These are phyloP conservation scores for Drosophila dunni DNA, from an alignment of 1,140 invertebrate genomes.

Conservation along the genomic window DNA sequence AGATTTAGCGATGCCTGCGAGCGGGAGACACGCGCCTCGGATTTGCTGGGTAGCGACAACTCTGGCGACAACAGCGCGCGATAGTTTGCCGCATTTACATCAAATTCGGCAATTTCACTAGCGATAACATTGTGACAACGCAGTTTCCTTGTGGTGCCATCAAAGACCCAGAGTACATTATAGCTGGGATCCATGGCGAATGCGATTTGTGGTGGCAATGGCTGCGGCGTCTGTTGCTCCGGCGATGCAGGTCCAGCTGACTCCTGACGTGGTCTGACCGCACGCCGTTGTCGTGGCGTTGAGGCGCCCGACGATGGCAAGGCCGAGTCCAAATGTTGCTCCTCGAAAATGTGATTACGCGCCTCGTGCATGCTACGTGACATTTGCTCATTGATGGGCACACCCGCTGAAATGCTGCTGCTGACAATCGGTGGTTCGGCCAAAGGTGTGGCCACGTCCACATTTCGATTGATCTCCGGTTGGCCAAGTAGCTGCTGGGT, in stretches of 20 bases:
- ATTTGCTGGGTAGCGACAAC: constrained; percentile 90
- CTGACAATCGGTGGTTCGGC: constrained; percentile 31
- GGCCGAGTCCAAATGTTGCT: constrained; percentile 44
- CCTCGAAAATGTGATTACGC: constrained; percentile 81
- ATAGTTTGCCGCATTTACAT: constrained; percentile 72
- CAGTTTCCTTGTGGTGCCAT: constrained; percentile 89
- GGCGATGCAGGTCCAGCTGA: constrained; percentile 20
- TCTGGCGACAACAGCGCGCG: constrained; percentile 85
- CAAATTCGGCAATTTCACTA: constrained; percentile 86
- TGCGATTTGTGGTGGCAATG: constrained; percentile 66
- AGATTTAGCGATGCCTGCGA: constrained; percentile 95
- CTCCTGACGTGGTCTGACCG: constrained; percentile 29
- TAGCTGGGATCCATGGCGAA: constrained; percentile 92
- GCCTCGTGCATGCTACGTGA: constrained; percentile 83
- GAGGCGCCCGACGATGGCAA: background rate
- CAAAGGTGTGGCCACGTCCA: constrained; percentile 55
- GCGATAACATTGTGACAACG: constrained; percentile 93
- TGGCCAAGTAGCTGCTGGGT: constrained; percentile 40
- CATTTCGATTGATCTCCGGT: constrained; percentile 78
- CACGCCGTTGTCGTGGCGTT: constrained; percentile 32
- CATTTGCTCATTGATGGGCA: constrained; percentile 81
- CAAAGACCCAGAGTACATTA: constrained; percentile 94
- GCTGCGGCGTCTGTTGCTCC: constrained; percentile 50
- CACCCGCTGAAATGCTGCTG: constrained; percentile 40
- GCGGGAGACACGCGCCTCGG: constrained; percentile 90